Conservation (phyloP, 2,797 vertebrate genomes). For the Pangasius larnaudii region DNA sequence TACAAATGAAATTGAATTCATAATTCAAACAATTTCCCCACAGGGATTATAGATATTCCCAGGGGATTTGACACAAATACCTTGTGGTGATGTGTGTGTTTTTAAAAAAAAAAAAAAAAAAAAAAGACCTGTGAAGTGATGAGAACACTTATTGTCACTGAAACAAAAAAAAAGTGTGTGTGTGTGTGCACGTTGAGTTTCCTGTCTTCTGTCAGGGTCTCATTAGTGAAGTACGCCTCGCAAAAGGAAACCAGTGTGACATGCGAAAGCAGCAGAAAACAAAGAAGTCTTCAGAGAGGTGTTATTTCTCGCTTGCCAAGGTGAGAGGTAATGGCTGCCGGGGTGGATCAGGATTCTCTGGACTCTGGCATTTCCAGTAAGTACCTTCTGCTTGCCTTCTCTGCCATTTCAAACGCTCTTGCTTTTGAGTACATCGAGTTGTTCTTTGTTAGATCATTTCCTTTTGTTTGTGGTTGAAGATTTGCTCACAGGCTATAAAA, state of each 20-base stretch:
- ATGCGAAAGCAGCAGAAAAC: constrained; percentile 34
- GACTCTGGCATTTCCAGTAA: constrained; percentile 58
- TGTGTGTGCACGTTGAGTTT: constrained; percentile 56
- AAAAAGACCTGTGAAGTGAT: neutral
- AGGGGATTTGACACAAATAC: neutral
- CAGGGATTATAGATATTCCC: neutral
- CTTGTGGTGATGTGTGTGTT: neutral
- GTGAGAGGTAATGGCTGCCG: constrained; percentile 46
- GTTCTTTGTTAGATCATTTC: constrained; percentile 6
- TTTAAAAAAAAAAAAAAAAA: neutral
- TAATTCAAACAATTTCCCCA: neutral
- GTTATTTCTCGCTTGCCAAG: constrained; percentile 17
- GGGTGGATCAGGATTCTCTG: constrained; percentile 11
- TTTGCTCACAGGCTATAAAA: neutral
- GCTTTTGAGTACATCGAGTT: neutral
- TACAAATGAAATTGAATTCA: neutral
- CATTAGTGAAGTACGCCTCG: constrained; percentile 26
- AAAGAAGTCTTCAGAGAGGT: constrained; percentile 29
- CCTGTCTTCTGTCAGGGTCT: constrained; percentile 62
- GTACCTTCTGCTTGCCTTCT: constrained; percentile 12
- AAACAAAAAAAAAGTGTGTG: neutral
- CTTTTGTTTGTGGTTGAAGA: neutral
- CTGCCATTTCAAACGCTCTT: neutral
- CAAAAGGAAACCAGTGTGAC: constrained; percentile 64
- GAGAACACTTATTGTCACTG: constrained; percentile 8